Percentiles rank a stretch among this genome's conserved stretches.
These are phyloP conservation scores for Triplophysa dalaica DNA, from an alignment of 2,113 vertebrate genomes.

Conservation along the genomic window DNA sequence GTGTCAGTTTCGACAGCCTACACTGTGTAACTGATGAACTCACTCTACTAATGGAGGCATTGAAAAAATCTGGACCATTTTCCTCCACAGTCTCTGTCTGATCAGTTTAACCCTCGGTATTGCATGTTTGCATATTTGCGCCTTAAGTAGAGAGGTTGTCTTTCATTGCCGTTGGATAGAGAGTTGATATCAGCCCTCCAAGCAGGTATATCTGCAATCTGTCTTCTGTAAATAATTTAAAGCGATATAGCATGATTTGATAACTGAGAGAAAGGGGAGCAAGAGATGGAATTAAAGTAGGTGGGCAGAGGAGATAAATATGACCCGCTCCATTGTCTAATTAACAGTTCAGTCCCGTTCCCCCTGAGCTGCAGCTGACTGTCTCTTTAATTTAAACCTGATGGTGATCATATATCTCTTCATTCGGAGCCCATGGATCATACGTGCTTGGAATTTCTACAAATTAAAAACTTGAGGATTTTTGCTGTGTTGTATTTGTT, in stretches of 20 bases:
- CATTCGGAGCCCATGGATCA: not conserved
- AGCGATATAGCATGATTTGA: not conserved
- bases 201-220: not conserved
- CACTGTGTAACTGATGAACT: constrained; percentile 22
- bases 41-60: not conserved
- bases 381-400: constrained; percentile 19
- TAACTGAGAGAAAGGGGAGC: not conserved
- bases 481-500: not conserved
- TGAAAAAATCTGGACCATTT: not conserved
- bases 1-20: constrained; percentile 34
- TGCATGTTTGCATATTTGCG: not conserved
- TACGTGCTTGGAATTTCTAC: not conserved
- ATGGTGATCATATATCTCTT: not conserved
- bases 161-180: not conserved
- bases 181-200: not conserved
- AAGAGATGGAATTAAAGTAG: constrained; percentile 12
- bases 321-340: not conserved
- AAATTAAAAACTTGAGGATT: not conserved
- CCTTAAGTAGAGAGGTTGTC: not conserved
- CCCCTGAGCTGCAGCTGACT: constrained; percentile 17
- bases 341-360: constrained; percentile 29
- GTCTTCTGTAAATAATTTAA: not conserved
- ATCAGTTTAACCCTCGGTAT: not conserved
- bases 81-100: not conserved
- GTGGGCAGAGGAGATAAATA: constrained; percentile 21